Evolutionary conservation across 1,140 invertebrate species (phyloP).

Genomic region (Cephus cinctus): DNA sequence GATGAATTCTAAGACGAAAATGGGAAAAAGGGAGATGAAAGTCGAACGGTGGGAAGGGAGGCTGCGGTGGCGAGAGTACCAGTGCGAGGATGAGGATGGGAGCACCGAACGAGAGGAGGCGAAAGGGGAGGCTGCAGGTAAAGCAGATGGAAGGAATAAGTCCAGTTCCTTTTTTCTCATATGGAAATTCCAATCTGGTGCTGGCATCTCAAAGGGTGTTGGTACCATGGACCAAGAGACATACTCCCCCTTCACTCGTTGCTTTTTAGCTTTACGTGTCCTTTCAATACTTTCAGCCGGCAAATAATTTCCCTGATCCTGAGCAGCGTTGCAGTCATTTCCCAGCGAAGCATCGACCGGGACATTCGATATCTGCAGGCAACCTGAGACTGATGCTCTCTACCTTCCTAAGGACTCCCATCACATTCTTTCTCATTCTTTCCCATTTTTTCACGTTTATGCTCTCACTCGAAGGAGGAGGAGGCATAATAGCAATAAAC

Average conservation of each 20-base stretch:
- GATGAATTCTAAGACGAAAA: constrained; percentile 27
- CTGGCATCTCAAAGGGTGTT: constrained; percentile 37
- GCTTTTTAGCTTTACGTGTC: constrained; percentile 23
- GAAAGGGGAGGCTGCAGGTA: constrained; percentile 14
- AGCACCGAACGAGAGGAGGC: constrained; percentile 3
- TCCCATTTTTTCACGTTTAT: too few species aligned
- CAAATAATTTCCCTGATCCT: constrained; percentile 22
- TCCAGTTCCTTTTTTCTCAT: constrained; percentile 40
- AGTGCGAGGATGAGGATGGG: constrained; percentile 6
- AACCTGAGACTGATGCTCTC: neutral
- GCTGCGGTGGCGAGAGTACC: neutral
- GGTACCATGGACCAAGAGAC: neutral
- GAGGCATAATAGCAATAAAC: constrained; percentile 24
- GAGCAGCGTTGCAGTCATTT: constrained; percentile 16
- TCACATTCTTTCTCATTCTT: too few species aligned
- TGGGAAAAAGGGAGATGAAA: constrained; percentile 33
- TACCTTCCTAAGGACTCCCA: neutral
- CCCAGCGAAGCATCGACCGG: neutral
- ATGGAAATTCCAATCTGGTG: constrained; percentile 51
- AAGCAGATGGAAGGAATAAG: constrained; percentile 44
- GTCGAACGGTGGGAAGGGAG: constrained; percentile 16
- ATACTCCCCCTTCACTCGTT: constrained; percentile 20
- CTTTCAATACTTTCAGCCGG: constrained; percentile 17
- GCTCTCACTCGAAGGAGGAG: neutral
- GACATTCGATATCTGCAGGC: neutral